Base-by-base conservation (phyloP, 2,888 invertebrate genomes). In the Cantharis rustica region DNA sequence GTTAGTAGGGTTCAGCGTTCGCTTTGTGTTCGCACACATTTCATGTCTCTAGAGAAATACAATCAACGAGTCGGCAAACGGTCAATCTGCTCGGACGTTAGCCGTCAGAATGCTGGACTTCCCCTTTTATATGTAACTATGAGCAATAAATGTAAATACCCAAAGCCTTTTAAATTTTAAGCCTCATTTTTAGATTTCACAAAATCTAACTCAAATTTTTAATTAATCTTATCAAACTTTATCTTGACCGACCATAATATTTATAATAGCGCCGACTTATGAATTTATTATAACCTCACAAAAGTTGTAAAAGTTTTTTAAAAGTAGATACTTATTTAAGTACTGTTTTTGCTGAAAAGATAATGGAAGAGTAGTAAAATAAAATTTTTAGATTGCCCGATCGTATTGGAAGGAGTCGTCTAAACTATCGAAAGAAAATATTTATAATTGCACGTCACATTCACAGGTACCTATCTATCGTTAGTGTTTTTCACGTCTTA, bases 31-130 rank as follows among this genome's bases (percentile, higher is more conserved):
- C 77, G 73, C 78, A 80, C 76, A 80, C 75, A 80, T 75, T 78
- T 77, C 75, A 77, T 71, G 80, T 84, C 85, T 83, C 84, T 74
- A 72, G 87, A 85, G 87, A 86, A 86, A 86, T 87, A 85, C 86
- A 87, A 87, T 87, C 87, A 87, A 81, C 86, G 83, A 83, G 81
- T 84, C 81, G 77, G 77, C 79, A 78, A 80, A 78, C 83, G 84
- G 84, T 84, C 84, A 84, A 84, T 84, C 83, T 84, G 84, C 82
- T 81, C 79, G 80, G 80, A 79, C 80, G 80, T 79, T 80, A 73
- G 72, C 79, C 72, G 77, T 78, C 78, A 78, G 80, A 76, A 27
- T 72, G 73, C 72, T 70, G 75, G 73, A 73, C 71, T 73, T 75
- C 75, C 78, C 78, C 69, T 74, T 75, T 71, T 20, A 23, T 70